Evolutionary conservation across 2,888 invertebrate genomes (phyloP).

Genomic region (Hecatera dysodea): DNA sequence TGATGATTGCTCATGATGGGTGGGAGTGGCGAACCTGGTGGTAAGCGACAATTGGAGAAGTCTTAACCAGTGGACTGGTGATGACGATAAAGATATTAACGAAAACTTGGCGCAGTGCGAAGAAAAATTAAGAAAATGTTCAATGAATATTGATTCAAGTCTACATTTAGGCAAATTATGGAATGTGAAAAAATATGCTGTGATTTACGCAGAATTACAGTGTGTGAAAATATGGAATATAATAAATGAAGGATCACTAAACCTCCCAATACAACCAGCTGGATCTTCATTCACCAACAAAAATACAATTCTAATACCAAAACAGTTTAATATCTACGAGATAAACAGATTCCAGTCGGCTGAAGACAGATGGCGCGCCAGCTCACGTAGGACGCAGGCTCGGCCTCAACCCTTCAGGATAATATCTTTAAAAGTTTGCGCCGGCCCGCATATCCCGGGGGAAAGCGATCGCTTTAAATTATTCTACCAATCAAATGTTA

Average conservation of each 20-base stretch:
- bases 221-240: neutral
- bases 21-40: neutral
- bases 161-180: neutral
- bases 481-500: slow-evolving; percentile 86
- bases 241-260: neutral
- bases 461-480: slow-evolving; percentile 82
- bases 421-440: slow-evolving; percentile 91
- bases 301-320: slow-evolving; percentile 44
- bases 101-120: no score
- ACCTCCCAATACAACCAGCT: neutral
- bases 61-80: neutral
- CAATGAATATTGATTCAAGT: neutral
- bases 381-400: slow-evolving; percentile 87
- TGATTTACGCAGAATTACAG: neutral
- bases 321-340: slow-evolving; percentile 65
- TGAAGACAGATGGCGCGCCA: slow-evolving; percentile 87
- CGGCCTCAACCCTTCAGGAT: slow-evolving; percentile 87
- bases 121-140: neutral
- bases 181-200: neutral
- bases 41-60: neutral
- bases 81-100: no score
- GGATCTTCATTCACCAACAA: neutral
- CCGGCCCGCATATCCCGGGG: slow-evolving; percentile 72
- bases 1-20: neutral
- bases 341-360: slow-evolving; percentile 86